Evolutionary conservation across 2,888 invertebrate genomes (phyloP).

Genomic region (Alitta virens): DNA sequence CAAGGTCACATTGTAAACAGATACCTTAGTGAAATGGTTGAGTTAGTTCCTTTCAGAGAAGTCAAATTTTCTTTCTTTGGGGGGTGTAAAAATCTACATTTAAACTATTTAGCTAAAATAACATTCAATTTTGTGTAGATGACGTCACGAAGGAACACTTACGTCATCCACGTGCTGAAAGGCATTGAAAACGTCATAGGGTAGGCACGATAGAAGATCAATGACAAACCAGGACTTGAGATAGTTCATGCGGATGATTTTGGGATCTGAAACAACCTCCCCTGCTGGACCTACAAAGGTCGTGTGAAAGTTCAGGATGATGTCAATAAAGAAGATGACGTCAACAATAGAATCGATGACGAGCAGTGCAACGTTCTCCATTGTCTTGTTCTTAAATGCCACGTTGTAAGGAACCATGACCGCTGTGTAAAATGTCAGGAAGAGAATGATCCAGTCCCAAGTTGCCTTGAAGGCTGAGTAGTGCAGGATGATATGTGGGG

Average conservation of each 20-base stretch:
- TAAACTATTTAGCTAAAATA: too few relatives aligned
- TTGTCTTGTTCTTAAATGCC: constrained; percentile 98
- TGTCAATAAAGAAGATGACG: constrained; percentile 99
- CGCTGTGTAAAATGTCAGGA: constrained; percentile 99
- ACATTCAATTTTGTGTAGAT: too few relatives aligned
- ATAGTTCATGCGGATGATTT: constrained; percentile 74
- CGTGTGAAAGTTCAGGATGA: constrained; percentile 99
- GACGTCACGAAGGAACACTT: too few relatives aligned
- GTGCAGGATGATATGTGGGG: constrained; percentile 98
- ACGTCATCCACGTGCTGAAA: constrained; percentile 62
- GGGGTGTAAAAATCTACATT: too few relatives aligned
- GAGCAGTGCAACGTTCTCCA: constrained; percentile 57
- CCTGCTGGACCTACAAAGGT: constrained; percentile 90
- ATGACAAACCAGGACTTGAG: constrained; percentile 99
- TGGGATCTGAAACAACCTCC: constrained; percentile 94
- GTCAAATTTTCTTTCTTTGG: too few relatives aligned
- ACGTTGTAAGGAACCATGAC: constrained; percentile 99
- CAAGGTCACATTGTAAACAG: too few relatives aligned
- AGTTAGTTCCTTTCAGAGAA: too few relatives aligned
- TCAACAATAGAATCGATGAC: constrained; percentile 83
- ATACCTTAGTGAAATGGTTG: too few relatives aligned
- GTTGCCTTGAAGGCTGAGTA: constrained; percentile 98
- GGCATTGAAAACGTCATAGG: constrained; percentile 99
- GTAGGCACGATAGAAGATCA: constrained; percentile 96
- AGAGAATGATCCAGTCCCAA: constrained; percentile 99